phyloP scores from a whole-genome alignment of 2,797 vertebrate genomes.

The Glossophaga mutica region DNA sequence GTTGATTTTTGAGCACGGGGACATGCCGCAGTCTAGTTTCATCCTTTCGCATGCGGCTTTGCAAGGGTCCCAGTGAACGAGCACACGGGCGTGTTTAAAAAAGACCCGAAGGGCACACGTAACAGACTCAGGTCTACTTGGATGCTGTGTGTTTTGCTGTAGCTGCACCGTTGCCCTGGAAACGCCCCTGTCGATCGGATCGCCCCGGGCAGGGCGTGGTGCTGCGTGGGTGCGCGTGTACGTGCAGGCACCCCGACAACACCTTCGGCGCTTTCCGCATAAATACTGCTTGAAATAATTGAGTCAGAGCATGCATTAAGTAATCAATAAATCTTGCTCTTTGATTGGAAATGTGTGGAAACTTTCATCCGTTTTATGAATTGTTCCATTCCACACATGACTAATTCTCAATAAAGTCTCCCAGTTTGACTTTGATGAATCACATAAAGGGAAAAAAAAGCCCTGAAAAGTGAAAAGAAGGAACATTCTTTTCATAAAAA shows the following conservation, averaged over 20 bases:
- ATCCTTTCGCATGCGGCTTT: neutral
- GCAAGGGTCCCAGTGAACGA: neutral
- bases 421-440: neutral
- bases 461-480: neutral
- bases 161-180: neutral
- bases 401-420: neutral
- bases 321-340: neutral
- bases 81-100: neutral
- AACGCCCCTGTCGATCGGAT: neutral
- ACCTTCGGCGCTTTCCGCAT: neutral
- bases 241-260: neutral
- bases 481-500: neutral
- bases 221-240: neutral
- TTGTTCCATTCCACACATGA: neutral
- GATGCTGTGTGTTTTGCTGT: neutral
- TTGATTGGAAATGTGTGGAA: neutral
- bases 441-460: neutral
- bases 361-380: neutral
- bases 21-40: neutral
- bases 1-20: neutral
- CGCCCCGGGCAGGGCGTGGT: neutral
- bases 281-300: constrained; percentile 5
- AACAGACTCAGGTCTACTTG: neutral
- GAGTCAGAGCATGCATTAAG: neutral
- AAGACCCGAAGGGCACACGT: neutral